Base-by-base conservation (phyloP, 2,888 invertebrate species). In the Oscheius sp. region DNA sequence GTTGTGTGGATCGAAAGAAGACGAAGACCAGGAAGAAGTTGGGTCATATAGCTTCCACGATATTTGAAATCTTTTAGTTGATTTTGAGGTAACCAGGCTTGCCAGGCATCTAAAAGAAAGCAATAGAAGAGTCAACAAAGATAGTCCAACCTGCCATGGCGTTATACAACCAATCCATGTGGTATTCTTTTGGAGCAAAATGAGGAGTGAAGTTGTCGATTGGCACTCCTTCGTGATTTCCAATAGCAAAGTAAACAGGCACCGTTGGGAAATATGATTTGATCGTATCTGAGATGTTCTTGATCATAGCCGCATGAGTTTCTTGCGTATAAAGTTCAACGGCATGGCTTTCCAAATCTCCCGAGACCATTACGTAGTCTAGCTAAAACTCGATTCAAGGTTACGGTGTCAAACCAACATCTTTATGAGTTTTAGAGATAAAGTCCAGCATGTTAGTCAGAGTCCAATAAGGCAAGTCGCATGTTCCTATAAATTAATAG, bases 191-290 rank as follows among this genome's bases (percentile, higher is more conserved):
- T 0, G 82, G 82, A 1, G 73, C 84, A 70, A 83, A 87, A n/a
- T 87, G 87, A 15, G 88, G 88, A 1, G 89, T 88, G 74, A 88
- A 89, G 70, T 93, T 93, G 87, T 96, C 95, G 0, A 95, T 95
- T 8, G 96, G 96, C 4, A 94, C 93, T 75, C 93, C 92, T 89
- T 97, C 96, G 84, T 97, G 96, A 88, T 97, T 97, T 3, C 96
- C 97, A 6, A 96, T 89, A 0, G 95, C 93, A 1, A 95, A 94
- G 86, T 94, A 96, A 75, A 96, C 93, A 1, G 94, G 94, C 34
- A 93, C 92, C 0, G 61, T 70, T 4, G 93, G 96, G 33, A 65
- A 52, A 42, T 20, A 45, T 3, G 17, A 23, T 39, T 33, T 33
- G 25, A 55, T 29, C 2, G 55, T 52, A 1, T 39, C 65, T 0